phyloP scores from a whole-genome alignment of 2,113 vertebrate genomes.

The Eidolon helvum region DNA sequence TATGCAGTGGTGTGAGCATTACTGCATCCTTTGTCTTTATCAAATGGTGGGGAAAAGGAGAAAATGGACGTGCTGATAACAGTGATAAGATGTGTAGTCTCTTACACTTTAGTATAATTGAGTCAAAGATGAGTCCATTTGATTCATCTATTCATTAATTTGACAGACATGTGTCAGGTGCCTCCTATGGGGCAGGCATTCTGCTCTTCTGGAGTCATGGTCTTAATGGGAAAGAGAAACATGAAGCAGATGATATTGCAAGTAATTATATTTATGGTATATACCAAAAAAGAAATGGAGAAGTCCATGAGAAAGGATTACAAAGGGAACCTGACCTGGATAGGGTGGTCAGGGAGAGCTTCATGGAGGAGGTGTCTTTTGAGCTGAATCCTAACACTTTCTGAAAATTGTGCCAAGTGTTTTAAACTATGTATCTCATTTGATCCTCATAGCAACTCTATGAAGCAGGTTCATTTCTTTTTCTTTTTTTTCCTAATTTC shows the following conservation, averaged over 20 bases:
- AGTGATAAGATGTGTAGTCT: neutral
- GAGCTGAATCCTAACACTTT: neutral
- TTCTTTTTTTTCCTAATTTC: neutral
- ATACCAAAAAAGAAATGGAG: neutral
- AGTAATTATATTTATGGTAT: neutral
- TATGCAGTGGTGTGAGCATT: neutral
- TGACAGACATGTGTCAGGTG: neutral
- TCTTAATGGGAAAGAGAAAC: neutral
- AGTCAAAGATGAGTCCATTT: neutral
- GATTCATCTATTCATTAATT: neutral
- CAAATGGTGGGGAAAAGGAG: neutral
- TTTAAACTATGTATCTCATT: neutral
- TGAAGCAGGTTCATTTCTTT: neutral
- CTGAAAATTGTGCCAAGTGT: neutral
- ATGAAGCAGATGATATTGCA: neutral
- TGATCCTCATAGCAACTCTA: neutral
- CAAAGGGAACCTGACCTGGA: neutral
- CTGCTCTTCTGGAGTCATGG: neutral
- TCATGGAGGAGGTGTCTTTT: neutral
- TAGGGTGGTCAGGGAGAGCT: neutral
- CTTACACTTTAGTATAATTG: neutral
- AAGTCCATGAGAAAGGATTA: neutral
- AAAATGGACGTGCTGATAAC: neutral
- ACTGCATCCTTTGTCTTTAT: neutral
- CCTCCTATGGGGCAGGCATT: neutral